These are phyloP conservation scores for Mus pahari DNA, from an alignment of 2,113 vertebrate species.

Conservation along the genomic window DNA sequence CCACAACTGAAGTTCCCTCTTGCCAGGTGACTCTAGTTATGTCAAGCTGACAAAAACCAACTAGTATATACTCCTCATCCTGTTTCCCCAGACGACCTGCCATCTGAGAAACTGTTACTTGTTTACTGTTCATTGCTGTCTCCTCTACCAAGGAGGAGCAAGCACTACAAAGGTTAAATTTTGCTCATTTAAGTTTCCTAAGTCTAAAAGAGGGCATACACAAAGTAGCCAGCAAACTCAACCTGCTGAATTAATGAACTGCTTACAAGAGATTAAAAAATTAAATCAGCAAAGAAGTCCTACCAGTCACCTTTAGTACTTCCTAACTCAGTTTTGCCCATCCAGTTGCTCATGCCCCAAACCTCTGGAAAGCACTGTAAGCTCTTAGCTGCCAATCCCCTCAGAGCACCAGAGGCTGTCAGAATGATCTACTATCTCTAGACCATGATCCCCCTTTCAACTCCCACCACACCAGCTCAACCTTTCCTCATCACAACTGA, in stretches of 20 bases:
- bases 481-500: neutral
- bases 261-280: neutral
- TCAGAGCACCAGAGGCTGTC: neutral
- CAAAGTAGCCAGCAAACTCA: neutral
- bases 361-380: neutral
- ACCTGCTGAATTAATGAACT: conserved; percentile 29
- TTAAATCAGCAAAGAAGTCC: neutral
- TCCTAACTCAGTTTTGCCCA: conserved; percentile 12
- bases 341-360: neutral
- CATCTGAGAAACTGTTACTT: neutral
- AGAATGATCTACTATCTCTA: neutral
- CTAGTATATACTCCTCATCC: neutral
- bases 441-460: neutral
- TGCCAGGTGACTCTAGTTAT: neutral
- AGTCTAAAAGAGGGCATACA: neutral
- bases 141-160: neutral
- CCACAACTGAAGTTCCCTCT: neutral
- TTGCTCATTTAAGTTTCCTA: neutral
- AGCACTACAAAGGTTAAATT: conserved; percentile 12
- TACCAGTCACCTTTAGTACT: neutral
- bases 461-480: neutral
- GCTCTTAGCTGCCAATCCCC: neutral
- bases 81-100: neutral
- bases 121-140: neutral
- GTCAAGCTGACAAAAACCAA: neutral